These are phyloP conservation scores for Pocillopora meandrina DNA, from an alignment of 92 coral and sea anemone species.

Conservation along the genomic window DNA sequence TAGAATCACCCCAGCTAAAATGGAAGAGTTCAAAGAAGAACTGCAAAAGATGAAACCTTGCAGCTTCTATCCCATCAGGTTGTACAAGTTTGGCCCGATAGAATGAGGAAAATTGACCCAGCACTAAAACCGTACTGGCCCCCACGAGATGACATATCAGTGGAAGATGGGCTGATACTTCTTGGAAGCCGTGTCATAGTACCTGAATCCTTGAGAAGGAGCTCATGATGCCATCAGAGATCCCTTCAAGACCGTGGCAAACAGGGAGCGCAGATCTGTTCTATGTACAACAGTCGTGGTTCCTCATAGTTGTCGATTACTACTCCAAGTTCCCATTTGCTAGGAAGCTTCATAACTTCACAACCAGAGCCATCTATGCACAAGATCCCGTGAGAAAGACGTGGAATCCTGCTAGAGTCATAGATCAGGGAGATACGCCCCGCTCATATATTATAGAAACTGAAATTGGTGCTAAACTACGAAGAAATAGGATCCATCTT, in stretches of 20 bases:
- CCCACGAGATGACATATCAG: slow-evolving; percentile 24
- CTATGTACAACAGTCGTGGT: slow-evolving; percentile 25
- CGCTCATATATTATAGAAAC: no score
- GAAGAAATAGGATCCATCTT: slow-evolving; percentile 6
- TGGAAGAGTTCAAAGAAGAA: slow-evolving; percentile 22
- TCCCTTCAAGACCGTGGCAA: not conserved
- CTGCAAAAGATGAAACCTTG: slow-evolving; percentile 4
- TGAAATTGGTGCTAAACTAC: not conserved
- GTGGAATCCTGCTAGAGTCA: slow-evolving; percentile 31
- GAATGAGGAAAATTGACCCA: slow-evolving; percentile 12
- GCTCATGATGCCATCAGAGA: no score
- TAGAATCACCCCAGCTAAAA: slow-evolving; percentile 8
- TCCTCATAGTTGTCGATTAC: slow-evolving; percentile 23
- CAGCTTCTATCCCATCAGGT: slow-evolving; percentile 20
- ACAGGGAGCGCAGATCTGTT: slow-evolving; percentile 20
- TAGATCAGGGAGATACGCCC: not conserved
- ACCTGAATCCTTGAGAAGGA: slow-evolving; percentile 17
- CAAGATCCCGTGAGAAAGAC: slow-evolving; percentile 42
- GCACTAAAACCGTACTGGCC: slow-evolving; percentile 19
- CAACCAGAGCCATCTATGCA: slow-evolving; percentile 4
- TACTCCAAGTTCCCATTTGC: slow-evolving; percentile 32
- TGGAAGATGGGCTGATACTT: slow-evolving; percentile 21
- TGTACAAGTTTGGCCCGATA: slow-evolving; percentile 17
- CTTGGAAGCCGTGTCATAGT: slow-evolving; percentile 16
- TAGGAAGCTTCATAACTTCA: slow-evolving; percentile 21